Evolutionary conservation across 2,113 vertebrate species (phyloP).

Genomic region (Gopherus evgoodei): DNA sequence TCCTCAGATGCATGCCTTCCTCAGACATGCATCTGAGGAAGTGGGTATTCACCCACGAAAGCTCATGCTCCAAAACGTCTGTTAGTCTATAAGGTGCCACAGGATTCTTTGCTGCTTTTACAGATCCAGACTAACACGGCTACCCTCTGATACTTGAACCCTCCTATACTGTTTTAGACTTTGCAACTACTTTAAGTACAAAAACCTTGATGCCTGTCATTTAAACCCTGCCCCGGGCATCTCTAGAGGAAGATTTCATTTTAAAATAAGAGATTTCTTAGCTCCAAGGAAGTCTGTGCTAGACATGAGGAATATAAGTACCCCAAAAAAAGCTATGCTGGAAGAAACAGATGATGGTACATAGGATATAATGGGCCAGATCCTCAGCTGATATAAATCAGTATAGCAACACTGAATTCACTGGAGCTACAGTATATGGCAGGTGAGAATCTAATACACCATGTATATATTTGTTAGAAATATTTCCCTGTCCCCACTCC

Average conservation of each 20-base stretch:
- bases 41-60: too few species aligned
- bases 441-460: neutral
- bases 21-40: too few species aligned
- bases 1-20: too few species aligned
- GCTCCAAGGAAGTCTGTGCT: neutral
- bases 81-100: too few species aligned
- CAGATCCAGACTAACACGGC: too few species aligned
- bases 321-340: neutral
- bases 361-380: neutral
- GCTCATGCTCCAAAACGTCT: too few species aligned
- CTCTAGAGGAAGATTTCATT: neutral
- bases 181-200: neutral
- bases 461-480: too few species aligned
- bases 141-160: too few species aligned
- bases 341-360: neutral
- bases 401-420: neutral
- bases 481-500: too few species aligned
- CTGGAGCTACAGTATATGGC: neutral
- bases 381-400: neutral
- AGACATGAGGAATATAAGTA: neutral
- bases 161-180: too few species aligned
- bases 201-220: too few species aligned
- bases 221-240: neutral
- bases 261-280: neutral
- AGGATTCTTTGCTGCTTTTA: too few species aligned